Conservation (phyloP, 2,797 vertebrate genomes). For the Loris lydekkerianus region DNA sequence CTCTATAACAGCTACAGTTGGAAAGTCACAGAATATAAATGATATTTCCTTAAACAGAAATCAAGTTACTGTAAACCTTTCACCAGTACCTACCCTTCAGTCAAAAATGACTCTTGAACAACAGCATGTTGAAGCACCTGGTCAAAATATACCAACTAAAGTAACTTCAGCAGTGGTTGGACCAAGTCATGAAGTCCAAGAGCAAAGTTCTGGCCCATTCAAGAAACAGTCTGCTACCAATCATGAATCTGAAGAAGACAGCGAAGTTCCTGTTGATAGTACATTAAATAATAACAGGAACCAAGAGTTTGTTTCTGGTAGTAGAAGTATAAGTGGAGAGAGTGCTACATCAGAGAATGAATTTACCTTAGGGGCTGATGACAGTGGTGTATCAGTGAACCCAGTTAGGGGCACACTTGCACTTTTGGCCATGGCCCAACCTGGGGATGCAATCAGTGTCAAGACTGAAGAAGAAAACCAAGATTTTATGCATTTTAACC, state of each 20-base stretch:
- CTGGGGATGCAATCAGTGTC: conserved; percentile 85
- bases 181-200: conserved; percentile 88
- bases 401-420: conserved; percentile 85
- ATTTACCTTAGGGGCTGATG: conserved; percentile 90
- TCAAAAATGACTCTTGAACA: conserved; percentile 90
- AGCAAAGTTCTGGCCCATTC: conserved; percentile 84
- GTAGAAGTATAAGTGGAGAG: conserved; percentile 90
- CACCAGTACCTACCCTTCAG: conserved; percentile 88
- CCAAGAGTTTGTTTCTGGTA: conserved; percentile 91
- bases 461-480: conserved; percentile 92
- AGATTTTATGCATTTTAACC: conserved; percentile 89
- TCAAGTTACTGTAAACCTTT: conserved; percentile 92
- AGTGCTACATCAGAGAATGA: conserved; percentile 90
- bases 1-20: conserved; percentile 90
- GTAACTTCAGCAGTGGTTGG: conserved; percentile 86
- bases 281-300: conserved; percentile 89
- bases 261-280: conserved; percentile 87
- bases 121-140: conserved; percentile 87
- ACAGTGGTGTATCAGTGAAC: conserved; percentile 86
- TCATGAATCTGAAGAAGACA: conserved; percentile 89
- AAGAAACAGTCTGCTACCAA: conserved; percentile 87
- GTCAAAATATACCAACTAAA: conserved; percentile 87
- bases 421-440: conserved; percentile 84
- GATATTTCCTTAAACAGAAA: conserved; percentile 93
- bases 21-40: conserved; percentile 92